Evolutionary conservation across 23 tunicate genomes (phyloP).

Genomic region (Trididemnum clinides): DNA sequence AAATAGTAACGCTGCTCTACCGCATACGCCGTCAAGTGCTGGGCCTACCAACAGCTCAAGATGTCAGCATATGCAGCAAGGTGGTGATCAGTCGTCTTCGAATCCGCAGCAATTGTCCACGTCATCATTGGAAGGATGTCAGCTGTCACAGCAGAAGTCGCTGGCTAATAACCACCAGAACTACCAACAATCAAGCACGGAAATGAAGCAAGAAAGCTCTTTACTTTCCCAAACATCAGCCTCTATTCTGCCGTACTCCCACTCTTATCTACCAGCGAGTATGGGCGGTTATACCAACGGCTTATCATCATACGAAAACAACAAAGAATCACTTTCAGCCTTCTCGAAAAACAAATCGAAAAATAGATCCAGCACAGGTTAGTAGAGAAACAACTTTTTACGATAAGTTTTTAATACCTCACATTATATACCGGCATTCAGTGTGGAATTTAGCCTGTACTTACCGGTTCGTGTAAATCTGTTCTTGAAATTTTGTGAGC

Average conservation of each 20-base stretch:
- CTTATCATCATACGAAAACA: slow-evolving; percentile 37
- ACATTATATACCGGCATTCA: no score
- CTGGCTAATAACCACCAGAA: slow-evolving; percentile 12
- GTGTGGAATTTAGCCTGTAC: no score
- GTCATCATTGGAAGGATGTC: slow-evolving; percentile 22
- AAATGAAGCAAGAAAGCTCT: neutral
- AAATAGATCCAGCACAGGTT: slow-evolving; percentile 81
- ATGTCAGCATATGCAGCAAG: slow-evolving; percentile 37
- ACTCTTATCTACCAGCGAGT: slow-evolving; percentile 60
- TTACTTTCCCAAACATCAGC: slow-evolving; percentile 26
- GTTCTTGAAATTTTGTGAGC: no score
- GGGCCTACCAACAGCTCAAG: slow-evolving; percentile 28
- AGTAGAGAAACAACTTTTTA: no score
- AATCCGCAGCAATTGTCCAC: slow-evolving; percentile 27
- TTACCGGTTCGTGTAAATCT: no score
- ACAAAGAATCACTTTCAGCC: slow-evolving; percentile 26
- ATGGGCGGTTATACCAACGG: slow-evolving; percentile 58
- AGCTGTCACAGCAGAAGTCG: slow-evolving; percentile 6
- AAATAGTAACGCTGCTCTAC: slow-evolving; percentile 1
- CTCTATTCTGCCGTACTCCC: slow-evolving; percentile 60
- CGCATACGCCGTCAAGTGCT: slow-evolving; percentile 56
- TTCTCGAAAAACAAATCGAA: slow-evolving; percentile 64
- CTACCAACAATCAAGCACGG: slow-evolving; percentile 21
- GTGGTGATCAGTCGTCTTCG: slow-evolving; percentile 7
- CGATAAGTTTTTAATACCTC: no score